These are phyloP conservation scores for Lethenteron camtschaticum DNA, from an alignment of 2,113 vertebrate genomes.

Conservation along the genomic window DNA sequence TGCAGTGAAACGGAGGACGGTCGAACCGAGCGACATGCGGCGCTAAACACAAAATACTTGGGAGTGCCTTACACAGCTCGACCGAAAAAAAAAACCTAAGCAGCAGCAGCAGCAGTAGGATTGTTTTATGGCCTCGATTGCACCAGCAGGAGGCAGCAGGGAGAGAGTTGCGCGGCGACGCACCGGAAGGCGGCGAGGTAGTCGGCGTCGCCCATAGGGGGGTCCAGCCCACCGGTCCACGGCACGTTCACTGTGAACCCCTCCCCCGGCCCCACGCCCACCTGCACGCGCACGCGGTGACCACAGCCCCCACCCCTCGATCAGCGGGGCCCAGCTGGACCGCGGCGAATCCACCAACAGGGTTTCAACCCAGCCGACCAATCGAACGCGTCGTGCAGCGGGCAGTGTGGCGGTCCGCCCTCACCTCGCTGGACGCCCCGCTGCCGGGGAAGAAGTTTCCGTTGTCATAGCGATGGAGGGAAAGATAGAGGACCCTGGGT, in stretches of 20 bases:
- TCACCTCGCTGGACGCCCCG: background rate
- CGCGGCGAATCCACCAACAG: too few relatives aligned
- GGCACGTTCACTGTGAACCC: slow-evolving; percentile 39
- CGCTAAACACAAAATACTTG: too few relatives aligned
- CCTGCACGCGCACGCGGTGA: slow-evolving; percentile 14
- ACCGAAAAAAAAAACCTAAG: too few relatives aligned
- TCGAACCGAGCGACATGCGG: too few relatives aligned
- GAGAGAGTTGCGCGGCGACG: slow-evolving; percentile 11
- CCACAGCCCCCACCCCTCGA: background rate
- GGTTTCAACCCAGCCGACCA: too few relatives aligned
- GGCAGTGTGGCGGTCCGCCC: background rate
- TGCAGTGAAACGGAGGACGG: too few relatives aligned
- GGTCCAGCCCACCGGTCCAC: slow-evolving; percentile 49
- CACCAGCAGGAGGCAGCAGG: too few relatives aligned
- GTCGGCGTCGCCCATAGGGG: slow-evolving; percentile 37
- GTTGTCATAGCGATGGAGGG: background rate
- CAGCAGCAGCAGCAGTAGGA: too few relatives aligned
- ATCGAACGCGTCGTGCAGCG: too few relatives aligned
- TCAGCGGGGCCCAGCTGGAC: too few relatives aligned
- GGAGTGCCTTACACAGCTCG: too few relatives aligned
- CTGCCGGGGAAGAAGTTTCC: slow-evolving; percentile 4
- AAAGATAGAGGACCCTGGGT: background rate
- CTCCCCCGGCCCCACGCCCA: slow-evolving; percentile 28
- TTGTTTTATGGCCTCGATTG: too few relatives aligned
- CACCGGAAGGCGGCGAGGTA: slow-evolving; percentile 45